Evolutionary conservation across 2,797 vertebrate genomes (phyloP).

Genomic region (Monodelphis domestica): DNA sequence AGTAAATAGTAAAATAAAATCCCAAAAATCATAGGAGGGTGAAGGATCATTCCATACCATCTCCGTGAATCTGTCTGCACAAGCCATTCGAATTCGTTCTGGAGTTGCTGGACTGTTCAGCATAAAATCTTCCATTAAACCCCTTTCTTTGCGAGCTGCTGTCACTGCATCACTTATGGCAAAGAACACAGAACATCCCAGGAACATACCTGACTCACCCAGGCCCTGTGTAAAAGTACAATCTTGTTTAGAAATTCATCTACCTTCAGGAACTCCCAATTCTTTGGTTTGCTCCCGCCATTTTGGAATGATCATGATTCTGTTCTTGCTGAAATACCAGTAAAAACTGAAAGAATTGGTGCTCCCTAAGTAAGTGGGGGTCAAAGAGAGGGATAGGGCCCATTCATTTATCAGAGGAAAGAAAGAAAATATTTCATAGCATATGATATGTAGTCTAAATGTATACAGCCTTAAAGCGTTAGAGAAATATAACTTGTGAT

Average conservation of each 20-base stretch:
- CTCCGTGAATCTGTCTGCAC: conserved; percentile 88
- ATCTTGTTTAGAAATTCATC: background rate
- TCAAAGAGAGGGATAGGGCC: background rate
- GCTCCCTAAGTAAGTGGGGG: background rate
- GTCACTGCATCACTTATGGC: conserved; percentile 91
- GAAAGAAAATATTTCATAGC: background rate
- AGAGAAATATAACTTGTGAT: background rate
- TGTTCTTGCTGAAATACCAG: background rate
- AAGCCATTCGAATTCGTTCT: conserved; percentile 89
- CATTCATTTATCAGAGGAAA: background rate
- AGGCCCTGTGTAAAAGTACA: conserved; percentile 88
- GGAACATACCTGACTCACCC: conserved; percentile 90
- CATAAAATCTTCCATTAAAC: conserved; percentile 82
- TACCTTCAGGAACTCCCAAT: background rate
- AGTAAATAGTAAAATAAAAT: background rate
- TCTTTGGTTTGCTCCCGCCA: background rate
- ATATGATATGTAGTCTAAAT: background rate
- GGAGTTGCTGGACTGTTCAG: conserved; percentile 90
- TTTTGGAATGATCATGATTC: background rate
- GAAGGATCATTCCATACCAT: conserved; percentile 84
- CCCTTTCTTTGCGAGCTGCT: conserved; percentile 85
- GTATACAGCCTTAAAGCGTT: background rate
- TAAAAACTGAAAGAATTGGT: background rate
- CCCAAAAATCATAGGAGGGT: background rate
- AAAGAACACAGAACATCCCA: conserved; percentile 92